phyloP scores from a whole-genome alignment of 1,140 invertebrate species.

The Papilio polyxenes region DNA sequence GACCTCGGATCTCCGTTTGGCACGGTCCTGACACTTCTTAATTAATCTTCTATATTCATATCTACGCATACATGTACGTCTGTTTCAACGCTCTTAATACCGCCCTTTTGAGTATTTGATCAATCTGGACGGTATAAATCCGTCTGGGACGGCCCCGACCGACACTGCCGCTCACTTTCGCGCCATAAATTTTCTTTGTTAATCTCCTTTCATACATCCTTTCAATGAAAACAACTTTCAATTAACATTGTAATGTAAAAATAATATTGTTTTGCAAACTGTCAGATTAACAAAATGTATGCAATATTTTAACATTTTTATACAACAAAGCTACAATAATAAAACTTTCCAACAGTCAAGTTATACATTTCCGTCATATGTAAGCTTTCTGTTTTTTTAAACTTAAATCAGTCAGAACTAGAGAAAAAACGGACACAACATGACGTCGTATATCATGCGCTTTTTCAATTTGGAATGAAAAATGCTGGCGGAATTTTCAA shows the following conservation, averaged over 20 bases:
- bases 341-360: background rate
- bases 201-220: too few species aligned
- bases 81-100: too few species aligned
- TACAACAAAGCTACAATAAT: background rate
- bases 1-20: too few species aligned
- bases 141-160: too few species aligned
- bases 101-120: too few species aligned
- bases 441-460: conserved; percentile 21
- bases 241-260: background rate
- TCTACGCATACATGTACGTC: too few species aligned
- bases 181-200: too few species aligned
- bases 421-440: background rate
- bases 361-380: conserved; percentile 6
- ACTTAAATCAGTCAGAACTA: background rate
- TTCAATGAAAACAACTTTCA: too few species aligned
- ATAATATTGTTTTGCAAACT: background rate
- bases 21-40: too few species aligned
- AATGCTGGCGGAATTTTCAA: conserved; percentile 18
- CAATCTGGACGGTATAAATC: too few species aligned
- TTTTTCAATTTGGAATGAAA: conserved; percentile 24
- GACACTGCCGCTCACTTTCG: too few species aligned
- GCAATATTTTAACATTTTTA: background rate
- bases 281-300: background rate
- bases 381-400: background rate
- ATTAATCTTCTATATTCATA: too few species aligned